These are phyloP conservation scores for Synergus umbraculus DNA, from an alignment of 2,888 invertebrate species.

Conservation along the genomic window DNA sequence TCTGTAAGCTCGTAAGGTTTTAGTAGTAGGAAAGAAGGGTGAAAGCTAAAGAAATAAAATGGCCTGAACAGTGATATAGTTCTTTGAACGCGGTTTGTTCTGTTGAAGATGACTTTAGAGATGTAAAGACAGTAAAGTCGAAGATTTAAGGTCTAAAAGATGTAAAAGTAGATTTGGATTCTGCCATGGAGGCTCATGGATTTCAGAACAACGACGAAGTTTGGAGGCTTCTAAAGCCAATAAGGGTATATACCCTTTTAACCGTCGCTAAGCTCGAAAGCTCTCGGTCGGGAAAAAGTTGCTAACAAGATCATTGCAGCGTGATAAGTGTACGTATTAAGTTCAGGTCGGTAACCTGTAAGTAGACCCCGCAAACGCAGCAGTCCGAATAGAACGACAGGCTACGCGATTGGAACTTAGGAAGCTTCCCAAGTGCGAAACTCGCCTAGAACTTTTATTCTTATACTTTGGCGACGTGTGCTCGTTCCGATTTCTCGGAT, in stretches of 20 bases:
- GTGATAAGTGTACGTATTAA: slow-evolving; percentile 60
- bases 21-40: neutral
- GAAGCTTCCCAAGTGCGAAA: slow-evolving; percentile 43
- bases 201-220: slow-evolving; percentile 45
- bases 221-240: slow-evolving; percentile 59
- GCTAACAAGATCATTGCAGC: slow-evolving; percentile 61
- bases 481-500: slow-evolving; percentile 37
- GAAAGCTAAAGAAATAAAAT: slow-evolving; percentile 5
- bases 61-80: neutral
- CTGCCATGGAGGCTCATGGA: slow-evolving; percentile 1
- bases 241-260: slow-evolving; percentile 59
- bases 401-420: slow-evolving; percentile 43
- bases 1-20: neutral
- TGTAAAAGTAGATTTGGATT: slow-evolving; percentile 14
- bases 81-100: neutral
- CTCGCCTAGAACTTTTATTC: slow-evolving; percentile 31
- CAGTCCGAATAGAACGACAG: slow-evolving; percentile 53
- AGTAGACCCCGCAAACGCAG: slow-evolving; percentile 54
- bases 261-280: slow-evolving; percentile 58
- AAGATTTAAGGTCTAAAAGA: neutral
- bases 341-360: slow-evolving; percentile 58
- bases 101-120: neutral
- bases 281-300: slow-evolving; percentile 57
- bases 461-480: slow-evolving; percentile 27
- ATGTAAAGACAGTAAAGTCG: neutral